Base-by-base conservation (phyloP, 2,888 invertebrate genomes). In the Hylaea fasciaria region DNA sequence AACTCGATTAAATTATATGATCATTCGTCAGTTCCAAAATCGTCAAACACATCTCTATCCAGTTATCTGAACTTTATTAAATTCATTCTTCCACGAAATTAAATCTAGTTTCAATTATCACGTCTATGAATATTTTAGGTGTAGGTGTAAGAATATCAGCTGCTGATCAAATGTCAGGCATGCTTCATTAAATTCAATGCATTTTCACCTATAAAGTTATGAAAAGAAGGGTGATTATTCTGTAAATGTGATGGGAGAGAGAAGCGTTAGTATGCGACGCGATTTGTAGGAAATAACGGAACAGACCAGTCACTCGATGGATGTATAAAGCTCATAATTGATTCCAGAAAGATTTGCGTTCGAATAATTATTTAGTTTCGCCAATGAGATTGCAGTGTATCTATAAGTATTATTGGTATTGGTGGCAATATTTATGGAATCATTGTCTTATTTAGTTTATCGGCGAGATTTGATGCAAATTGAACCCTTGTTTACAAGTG, bases 261-360 rank as follows among this genome's bases (percentile, higher is more conserved):
- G 55, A 47, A 74, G 73, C 75, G 77, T 85, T 84, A 83, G 82
- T 85, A 86, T 85, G 85, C 83, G 78, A 74, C 75, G 71, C 77
- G 83, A 83, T 85, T 87, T 82, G 84, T 86, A 79, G 83, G 83
- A 85, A 86, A 83, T 90, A 90, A 90, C 90, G 90, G 90, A 81
- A 88, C 82, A 73, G 70, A 81, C 85, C 79, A 81, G 83, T 84
- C 76, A 65, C 69, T 74, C 71, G 73, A 78, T 74, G 75, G 73
- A 77, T 78, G 78, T 79, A 74, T 74, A 64, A 74, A 74, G 69
- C 74, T 74, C 46, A 55, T 57, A 43, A 58, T 44, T 45, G 47
- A 17, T 56, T 59, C 44, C 62, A 47, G 29, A 48, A 60, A 61
- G 57, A 59, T 65, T 54, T 61, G 56, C 45, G 40, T 43, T 12